These are phyloP conservation scores for Ophiothrix spiculata DNA, from an alignment of 35 echinoderm and acorn worm genomes.

Conservation along the genomic window DNA sequence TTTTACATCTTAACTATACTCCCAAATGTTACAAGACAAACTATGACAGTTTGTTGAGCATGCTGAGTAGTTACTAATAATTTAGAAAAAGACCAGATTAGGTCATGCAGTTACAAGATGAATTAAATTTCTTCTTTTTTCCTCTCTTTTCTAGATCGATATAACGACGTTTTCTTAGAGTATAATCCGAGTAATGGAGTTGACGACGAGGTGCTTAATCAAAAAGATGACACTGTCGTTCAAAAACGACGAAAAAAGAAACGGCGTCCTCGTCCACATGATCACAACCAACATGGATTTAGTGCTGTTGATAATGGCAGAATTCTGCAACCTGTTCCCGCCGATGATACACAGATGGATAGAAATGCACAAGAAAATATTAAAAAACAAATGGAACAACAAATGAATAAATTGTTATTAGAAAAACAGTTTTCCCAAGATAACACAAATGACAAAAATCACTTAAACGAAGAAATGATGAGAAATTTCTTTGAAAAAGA, in stretches of 20 bases:
- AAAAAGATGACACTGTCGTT: too few relatives aligned
- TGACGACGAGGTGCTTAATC: too few relatives aligned
- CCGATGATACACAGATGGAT: not conserved
- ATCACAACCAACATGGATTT: not conserved
- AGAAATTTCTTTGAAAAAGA: not conserved
- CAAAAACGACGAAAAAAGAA: not conserved
- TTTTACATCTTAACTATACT: too few relatives aligned
- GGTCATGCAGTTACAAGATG: too few relatives aligned
- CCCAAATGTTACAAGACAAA: too few relatives aligned
- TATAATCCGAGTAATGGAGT: too few relatives aligned
- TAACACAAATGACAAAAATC: not conserved
- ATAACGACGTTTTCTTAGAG: too few relatives aligned
- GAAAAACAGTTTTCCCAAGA: not conserved
- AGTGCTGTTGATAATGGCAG: not conserved
- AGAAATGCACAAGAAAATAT: not conserved
- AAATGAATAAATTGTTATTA: not conserved
- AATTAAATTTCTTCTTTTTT: too few relatives aligned
- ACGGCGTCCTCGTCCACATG: not conserved
- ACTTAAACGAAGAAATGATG: not conserved
- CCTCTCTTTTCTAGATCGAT: too few relatives aligned
- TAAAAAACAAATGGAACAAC: not conserved
- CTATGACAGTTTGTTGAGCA: too few relatives aligned
- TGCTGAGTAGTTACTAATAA: too few relatives aligned
- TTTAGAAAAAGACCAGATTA: too few relatives aligned
- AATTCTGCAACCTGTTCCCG: not conserved